Evolutionary conservation across 2,888 invertebrate species (phyloP), one percentile per base, ranked within the genome.

Genomic region (Gastracanthus pulcherrimus): DNA sequence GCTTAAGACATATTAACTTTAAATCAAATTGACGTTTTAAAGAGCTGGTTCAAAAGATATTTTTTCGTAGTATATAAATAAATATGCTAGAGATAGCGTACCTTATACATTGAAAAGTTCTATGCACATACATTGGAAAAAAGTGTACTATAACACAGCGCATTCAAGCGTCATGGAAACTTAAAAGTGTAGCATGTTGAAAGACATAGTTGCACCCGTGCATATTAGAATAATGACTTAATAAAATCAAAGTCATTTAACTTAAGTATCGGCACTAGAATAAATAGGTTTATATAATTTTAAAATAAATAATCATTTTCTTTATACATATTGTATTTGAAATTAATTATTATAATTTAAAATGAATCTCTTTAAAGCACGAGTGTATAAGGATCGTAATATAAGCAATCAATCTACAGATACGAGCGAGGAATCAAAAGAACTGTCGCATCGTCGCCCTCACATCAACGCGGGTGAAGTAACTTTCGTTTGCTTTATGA

Each of bases 401-500:
- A 60, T 29, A 41, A 60, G 29, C 31, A 31, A 41, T 72, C 23
- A 26, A 26, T 41, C 41, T 72, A 60, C 29, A 34, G 51, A 26
- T 36, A 34, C 55, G 29, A 58, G 45, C 45, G 45, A 5, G 13
- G n/a, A 45, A 45, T 62, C 31, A 11, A n/a, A 16, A 60, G n/a
- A 62, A 62, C 11, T 3, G n/a, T 4, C 5, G 16, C 7, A 64
- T 71, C 7, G 16, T 7, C 41, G 23, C 41, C n/a, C n/a, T n/a
- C n/a, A n/a, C n/a, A n/a, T n/a, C n/a, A n/a, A n/a, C n/a, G n/a
- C n/a, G n/a, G 16, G 1, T 4, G n/a, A 77, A 34, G 31, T 45
- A 70, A 69, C 23, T 38, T 26, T 34, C 41, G 26, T 45, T 70
- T 11, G 67, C n/a, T 48, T 80, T 41, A 64, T 16, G n/a, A 76